Evolutionary conservation across 2,797 vertebrate genomes (phyloP), one percentile per base, ranked within the genome.

Genomic region (Trachurus trachurus): DNA sequence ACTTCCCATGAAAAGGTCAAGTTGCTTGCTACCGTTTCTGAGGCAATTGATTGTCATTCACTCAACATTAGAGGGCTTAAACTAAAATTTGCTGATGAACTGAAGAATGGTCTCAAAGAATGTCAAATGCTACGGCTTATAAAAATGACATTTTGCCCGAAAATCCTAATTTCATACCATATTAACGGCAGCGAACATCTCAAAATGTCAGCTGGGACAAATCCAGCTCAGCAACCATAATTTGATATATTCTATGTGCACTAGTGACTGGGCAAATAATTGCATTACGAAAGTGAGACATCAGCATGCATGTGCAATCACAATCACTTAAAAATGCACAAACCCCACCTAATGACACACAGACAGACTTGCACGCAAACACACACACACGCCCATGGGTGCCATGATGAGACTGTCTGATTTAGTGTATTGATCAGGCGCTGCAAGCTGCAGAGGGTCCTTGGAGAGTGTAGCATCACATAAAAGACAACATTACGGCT

Each of bases 401-500:
- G 78, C 82, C 76, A 79, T 87, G 90, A 91, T 86, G 79, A 89
- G 83, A 76, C 76, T 22, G 81, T 84, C 81, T 93, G 88, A 93
- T 94, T 90, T 92, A 89, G 74, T 77, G 83, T 92, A 95, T 93
- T 87, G 93, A 95, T 95, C 92, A 89, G 69, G 49, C n/a, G 53
- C 61, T 78, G 82, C 78, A 82, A 90, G 86, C 87, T 87, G 79
- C 83, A 86, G 68, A 88, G 77, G 88, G 79, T 84, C 89, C 86
- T 84, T 57, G 64, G 91, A 89, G 89, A 92, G 77, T 72, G 34
- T 74, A 74, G 82, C 89, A 88, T 92, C 89, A 91, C 90, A 92
- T 92, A 91, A 94, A 92, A 94, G 88, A 87, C 79, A 92, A 93
- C 87, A 89, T 86, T 92, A 93, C 42, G 84, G 91, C 88, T 93